phyloP scores from a whole-genome alignment of 2,888 invertebrate species.

The Phymatocera aterrima region DNA sequence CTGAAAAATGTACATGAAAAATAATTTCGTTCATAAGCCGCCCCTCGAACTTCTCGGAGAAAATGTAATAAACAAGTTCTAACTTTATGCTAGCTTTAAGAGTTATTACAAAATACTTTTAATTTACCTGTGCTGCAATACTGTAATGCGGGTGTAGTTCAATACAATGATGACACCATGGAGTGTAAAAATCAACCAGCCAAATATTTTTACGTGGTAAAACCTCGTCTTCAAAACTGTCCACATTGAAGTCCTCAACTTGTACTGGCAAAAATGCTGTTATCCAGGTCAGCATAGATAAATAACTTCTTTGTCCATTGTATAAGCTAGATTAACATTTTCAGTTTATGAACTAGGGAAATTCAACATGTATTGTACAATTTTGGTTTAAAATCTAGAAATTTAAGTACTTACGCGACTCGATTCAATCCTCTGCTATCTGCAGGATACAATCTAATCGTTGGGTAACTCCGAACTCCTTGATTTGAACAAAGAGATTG shows the following conservation, averaged over 20 bases:
- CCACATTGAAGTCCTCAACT: constrained; percentile 74
- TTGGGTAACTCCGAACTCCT: constrained; percentile 82
- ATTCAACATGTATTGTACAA: constrained; percentile 23
- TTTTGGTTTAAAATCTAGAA: constrained; percentile 26
- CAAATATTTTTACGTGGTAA: constrained; percentile 76
- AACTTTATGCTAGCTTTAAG: not conserved
- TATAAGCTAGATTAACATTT: constrained; percentile 74
- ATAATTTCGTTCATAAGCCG: not conserved
- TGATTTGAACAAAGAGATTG: constrained; percentile 78
- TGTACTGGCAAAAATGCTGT: constrained; percentile 79
- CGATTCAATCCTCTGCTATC: constrained; percentile 76
- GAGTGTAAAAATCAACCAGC: constrained; percentile 83
- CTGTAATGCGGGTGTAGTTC: constrained; percentile 83
- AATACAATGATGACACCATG: constrained; percentile 82
- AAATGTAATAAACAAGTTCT: not conserved
- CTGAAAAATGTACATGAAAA: constrained; percentile 63
- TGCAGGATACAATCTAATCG: constrained; percentile 81
- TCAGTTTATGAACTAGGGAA: constrained; percentile 3
- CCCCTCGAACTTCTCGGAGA: too few species aligned
- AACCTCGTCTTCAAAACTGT: constrained; percentile 75
- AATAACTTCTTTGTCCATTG: constrained; percentile 80
- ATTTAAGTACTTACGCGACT: constrained; percentile 74
- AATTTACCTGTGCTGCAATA: constrained; percentile 79
- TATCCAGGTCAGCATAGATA: constrained; percentile 81
- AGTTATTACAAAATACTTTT: too few species aligned